These are phyloP conservation scores for Lophius piscatorius DNA, from an alignment of 2,113 vertebrate genomes.

Conservation along the genomic window DNA sequence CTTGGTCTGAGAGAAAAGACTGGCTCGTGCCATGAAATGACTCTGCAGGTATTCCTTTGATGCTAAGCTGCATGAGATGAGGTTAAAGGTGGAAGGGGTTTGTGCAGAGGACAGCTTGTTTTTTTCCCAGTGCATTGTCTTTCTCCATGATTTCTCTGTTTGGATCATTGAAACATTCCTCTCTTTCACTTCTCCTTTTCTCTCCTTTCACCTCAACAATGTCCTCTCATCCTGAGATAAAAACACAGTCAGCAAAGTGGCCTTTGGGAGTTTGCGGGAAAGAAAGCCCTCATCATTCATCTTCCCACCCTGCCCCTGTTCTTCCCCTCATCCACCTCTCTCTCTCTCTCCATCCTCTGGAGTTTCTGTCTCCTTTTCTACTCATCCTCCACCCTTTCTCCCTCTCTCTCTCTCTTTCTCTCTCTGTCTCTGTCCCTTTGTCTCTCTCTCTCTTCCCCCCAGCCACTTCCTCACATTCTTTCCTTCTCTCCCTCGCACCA, in stretches of 20 bases:
- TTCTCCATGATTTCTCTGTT: slow-evolving; percentile 7
- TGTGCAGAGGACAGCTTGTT: slow-evolving; percentile 1
- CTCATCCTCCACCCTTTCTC: slow-evolving; percentile 40
- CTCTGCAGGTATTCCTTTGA: no score
- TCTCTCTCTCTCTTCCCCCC: slow-evolving; percentile 47
- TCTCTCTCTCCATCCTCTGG: slow-evolving; percentile 18
- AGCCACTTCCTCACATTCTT: slow-evolving; percentile 65
- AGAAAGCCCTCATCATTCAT: slow-evolving; percentile 79
- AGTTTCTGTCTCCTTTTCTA: slow-evolving; percentile 48
- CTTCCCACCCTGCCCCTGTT: slow-evolving; percentile 44
- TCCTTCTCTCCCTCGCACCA: slow-evolving; percentile 54
- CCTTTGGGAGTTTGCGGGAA: slow-evolving; percentile 75
- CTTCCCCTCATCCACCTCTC: slow-evolving; percentile 7
- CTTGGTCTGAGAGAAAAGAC: no score
- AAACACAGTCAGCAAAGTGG: slow-evolving; percentile 75
- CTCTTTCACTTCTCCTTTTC: background rate
- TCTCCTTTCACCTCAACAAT: slow-evolving; percentile 49
- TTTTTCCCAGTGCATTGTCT: background rate
- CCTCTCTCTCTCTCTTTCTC: slow-evolving; percentile 60
- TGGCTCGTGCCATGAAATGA: no score
- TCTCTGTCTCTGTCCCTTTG: no score
- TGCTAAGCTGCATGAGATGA: background rate
- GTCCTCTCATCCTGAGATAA: slow-evolving; percentile 64
- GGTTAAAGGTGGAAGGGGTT: background rate
- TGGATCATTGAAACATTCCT: slow-evolving; percentile 14